Percentiles rank a stretch among this genome's conserved stretches.
Evolutionary conservation across 2,797 vertebrate species (phyloP).

Genomic region (Anguilla megastoma): DNA sequence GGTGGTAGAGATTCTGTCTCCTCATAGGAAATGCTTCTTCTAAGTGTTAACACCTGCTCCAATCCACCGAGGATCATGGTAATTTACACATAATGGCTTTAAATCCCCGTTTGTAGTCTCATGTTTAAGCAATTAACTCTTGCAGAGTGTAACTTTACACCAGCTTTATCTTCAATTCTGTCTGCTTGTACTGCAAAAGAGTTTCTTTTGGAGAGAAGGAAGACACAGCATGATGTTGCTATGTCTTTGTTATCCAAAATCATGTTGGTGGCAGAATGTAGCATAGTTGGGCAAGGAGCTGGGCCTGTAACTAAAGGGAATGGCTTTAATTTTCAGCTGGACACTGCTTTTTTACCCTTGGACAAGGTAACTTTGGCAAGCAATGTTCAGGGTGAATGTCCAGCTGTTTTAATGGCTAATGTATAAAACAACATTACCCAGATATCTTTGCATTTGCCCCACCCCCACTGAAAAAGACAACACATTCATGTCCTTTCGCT

Average conservation of each 20-base stretch:
- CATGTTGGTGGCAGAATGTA: not conserved
- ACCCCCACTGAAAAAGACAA: no score
- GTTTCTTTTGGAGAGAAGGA: not conserved
- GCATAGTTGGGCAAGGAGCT: not conserved
- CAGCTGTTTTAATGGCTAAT: not conserved
- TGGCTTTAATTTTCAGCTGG: not conserved
- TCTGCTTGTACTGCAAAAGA: not conserved
- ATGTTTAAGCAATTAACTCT: slow-evolving; percentile 5
- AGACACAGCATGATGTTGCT: not conserved
- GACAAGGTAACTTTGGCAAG: not conserved
- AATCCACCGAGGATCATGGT: not conserved
- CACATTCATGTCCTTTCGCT: not conserved
- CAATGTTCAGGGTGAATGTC: not conserved
- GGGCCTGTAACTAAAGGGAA: not conserved
- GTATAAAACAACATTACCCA: not conserved
- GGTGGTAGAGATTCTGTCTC: slow-evolving; percentile 4
- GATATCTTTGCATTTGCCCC: not conserved
- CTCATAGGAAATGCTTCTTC: not conserved
- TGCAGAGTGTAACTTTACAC: not conserved
- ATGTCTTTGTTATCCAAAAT: not conserved
- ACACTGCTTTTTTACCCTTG: not conserved
- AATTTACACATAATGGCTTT: not conserved
- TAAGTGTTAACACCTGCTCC: slow-evolving; percentile 11
- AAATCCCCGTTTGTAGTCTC: not conserved
- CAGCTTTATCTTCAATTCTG: not conserved